These are phyloP conservation scores for Drosophila infuscata DNA, from an alignment of 2,888 invertebrate genomes.

Conservation along the genomic window DNA sequence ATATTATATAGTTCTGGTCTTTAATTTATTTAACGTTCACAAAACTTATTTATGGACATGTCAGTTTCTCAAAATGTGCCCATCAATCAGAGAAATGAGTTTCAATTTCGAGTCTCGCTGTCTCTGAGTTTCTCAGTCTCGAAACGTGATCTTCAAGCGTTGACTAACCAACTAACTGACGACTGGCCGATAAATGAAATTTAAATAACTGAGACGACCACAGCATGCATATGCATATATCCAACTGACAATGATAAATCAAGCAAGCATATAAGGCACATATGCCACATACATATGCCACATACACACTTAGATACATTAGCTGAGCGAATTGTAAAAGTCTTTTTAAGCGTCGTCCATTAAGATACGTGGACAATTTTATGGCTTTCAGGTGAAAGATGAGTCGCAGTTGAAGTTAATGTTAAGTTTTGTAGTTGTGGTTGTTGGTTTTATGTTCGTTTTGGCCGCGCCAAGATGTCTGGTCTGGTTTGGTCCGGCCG, in stretches of 20 bases:
- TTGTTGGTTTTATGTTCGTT: constrained; percentile 13
- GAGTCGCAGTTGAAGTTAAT: constrained; percentile 22
- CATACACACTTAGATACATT: constrained; percentile 12
- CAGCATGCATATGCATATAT: constrained; percentile 59
- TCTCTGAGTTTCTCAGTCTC: constrained; percentile 13
- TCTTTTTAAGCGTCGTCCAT: constrained; percentile 37
- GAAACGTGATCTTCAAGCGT: constrained; percentile 23
- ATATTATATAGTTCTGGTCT: constrained; percentile 56
- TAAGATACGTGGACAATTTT: constrained; percentile 58
- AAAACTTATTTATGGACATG: constrained; percentile 69
- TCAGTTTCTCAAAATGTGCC: constrained; percentile 64
- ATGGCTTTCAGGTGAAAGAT: constrained; percentile 65
- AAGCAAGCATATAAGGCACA: constrained; percentile 33
- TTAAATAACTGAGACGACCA: constrained; percentile 60
- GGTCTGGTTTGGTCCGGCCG: constrained; percentile 32
- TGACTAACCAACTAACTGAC: constrained; percentile 43
- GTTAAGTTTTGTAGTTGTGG: background rate
- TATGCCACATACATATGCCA: constrained; percentile 2
- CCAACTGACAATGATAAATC: constrained; percentile 72
- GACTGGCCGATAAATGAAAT: constrained; percentile 67
- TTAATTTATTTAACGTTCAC: constrained; percentile 68
- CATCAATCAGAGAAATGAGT: constrained; percentile 77
- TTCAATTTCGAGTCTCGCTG: constrained; percentile 43
- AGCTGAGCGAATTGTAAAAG: constrained; percentile 49
- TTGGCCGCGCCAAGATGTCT: constrained; percentile 72